phyloP scores from a whole-genome alignment of 2,113 vertebrate genomes.

The Potamarius usumacintae region DNA sequence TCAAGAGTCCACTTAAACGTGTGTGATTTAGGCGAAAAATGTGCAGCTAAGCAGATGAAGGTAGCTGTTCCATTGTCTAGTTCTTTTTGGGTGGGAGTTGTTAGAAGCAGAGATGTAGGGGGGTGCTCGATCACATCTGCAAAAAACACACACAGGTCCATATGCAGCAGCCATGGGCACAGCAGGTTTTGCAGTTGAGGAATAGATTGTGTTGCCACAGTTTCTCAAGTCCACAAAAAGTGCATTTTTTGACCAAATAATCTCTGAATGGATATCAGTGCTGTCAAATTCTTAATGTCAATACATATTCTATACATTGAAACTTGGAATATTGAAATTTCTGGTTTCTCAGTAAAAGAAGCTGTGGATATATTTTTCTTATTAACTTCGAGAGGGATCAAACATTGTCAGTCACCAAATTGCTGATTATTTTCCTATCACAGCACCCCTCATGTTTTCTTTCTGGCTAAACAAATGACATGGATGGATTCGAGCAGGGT shows the following conservation, averaged over 20 bases:
- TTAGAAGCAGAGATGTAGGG: slow-evolving; percentile 52
- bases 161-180: slow-evolving; percentile 55
- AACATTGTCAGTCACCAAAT: not conserved
- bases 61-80: slow-evolving; percentile 3
- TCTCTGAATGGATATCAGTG: not conserved
- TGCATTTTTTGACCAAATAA: not conserved
- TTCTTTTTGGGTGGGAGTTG: slow-evolving; percentile 22
- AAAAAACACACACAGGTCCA: slow-evolving; percentile 68
- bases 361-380: not conserved
- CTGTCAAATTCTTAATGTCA: not conserved
- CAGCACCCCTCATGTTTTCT: not conserved
- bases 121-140: slow-evolving; percentile 23
- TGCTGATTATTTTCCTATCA: not conserved
- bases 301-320: no score
- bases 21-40: slow-evolving; percentile 60
- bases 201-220: slow-evolving; percentile 27
- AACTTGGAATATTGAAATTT: not conserved
- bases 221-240: not conserved
- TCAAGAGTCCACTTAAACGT: slow-evolving; percentile 64
- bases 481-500: not conserved
- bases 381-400: not conserved
- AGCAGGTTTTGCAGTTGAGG: slow-evolving; percentile 10
- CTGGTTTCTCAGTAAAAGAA: not conserved
- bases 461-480: not conserved
- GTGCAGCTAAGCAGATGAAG: slow-evolving; percentile 65